Conservation (phyloP, 2,888 invertebrate genomes). For the Atherix ibis region DNA sequence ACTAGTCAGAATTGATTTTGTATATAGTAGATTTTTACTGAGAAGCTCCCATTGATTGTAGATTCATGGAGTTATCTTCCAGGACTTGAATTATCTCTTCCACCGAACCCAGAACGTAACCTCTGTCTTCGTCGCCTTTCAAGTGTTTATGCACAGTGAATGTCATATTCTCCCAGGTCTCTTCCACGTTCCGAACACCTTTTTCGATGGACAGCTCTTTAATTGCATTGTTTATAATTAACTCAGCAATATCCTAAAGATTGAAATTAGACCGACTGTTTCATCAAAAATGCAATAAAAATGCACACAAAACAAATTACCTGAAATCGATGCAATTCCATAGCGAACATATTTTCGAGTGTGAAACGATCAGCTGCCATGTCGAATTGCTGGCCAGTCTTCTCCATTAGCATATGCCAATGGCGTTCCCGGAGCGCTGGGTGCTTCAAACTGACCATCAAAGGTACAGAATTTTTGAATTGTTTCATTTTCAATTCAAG, state of each 20-base stretch:
- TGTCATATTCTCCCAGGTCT: conserved; percentile 49
- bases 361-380: conserved; percentile 83
- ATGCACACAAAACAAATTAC: no score
- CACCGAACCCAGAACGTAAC: conserved; percentile 55
- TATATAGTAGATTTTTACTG: conserved; percentile 35
- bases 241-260: conserved; percentile 50
- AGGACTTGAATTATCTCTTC: conserved; percentile 68
- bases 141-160: conserved; percentile 51
- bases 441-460: conserved; percentile 82
- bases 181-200: conserved; percentile 67
- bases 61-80: conserved; percentile 78
- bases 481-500: conserved; percentile 75
- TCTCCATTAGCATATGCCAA: conserved; percentile 77
- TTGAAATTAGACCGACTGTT: background rate
- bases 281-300: no score
- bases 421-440: conserved; percentile 81
- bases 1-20: background rate
- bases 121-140: conserved; percentile 63
- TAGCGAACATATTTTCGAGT: conserved; percentile 79
- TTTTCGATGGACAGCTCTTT: conserved; percentile 86
- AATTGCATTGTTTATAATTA: conserved; percentile 74
- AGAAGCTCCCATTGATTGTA: conserved; percentile 82
- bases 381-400: conserved; percentile 67
- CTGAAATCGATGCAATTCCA: conserved; percentile 76
- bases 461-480: conserved; percentile 71